phyloP scores from a whole-genome alignment of 1,140 invertebrate genomes.

The Drosophila pseudoobscura region DNA sequence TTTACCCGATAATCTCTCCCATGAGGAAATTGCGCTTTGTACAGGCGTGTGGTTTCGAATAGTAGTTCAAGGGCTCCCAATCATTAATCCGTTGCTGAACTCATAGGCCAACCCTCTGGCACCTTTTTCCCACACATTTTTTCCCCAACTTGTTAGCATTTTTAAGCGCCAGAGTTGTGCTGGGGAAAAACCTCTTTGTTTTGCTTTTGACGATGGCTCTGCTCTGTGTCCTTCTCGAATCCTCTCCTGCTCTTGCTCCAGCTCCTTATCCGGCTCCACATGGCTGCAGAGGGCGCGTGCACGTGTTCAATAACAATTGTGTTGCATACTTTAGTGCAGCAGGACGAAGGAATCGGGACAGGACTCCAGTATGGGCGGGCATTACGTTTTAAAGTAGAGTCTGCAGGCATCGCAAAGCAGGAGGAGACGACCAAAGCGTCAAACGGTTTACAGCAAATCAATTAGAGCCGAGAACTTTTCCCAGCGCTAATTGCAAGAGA shows the following conservation, averaged over 20 bases:
- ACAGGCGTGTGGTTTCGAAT: too few species aligned
- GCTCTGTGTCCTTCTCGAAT: constrained; percentile 7
- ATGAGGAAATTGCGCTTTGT: too few species aligned
- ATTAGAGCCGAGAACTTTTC: constrained; percentile 76
- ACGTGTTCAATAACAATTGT: constrained; percentile 79
- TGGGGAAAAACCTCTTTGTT: constrained; percentile 62
- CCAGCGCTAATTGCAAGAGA: constrained; percentile 73
- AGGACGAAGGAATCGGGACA: constrained; percentile 25
- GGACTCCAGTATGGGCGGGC: constrained; percentile 10
- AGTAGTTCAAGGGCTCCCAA: too few species aligned
- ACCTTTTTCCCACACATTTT: constrained; percentile 30
- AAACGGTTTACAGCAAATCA: constrained; percentile 79
- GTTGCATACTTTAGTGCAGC: constrained; percentile 73
- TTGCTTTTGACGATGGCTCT: constrained; percentile 69
- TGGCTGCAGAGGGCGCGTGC: constrained; percentile 40
- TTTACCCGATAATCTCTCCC: too few species aligned
- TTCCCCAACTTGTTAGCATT: constrained; percentile 54
- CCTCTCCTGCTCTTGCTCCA: not conserved
- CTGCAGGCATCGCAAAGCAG: constrained; percentile 20
- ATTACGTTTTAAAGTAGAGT: constrained; percentile 71
- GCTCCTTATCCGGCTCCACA: constrained; percentile 10
- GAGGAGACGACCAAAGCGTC: constrained; percentile 45
- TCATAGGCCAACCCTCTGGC: constrained; percentile 1
- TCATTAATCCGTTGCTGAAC: not conserved
- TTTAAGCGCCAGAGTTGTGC: constrained; percentile 48